phyloP scores from a whole-genome alignment of 2,888 invertebrate genomes.

The Eristalis intricaria region DNA sequence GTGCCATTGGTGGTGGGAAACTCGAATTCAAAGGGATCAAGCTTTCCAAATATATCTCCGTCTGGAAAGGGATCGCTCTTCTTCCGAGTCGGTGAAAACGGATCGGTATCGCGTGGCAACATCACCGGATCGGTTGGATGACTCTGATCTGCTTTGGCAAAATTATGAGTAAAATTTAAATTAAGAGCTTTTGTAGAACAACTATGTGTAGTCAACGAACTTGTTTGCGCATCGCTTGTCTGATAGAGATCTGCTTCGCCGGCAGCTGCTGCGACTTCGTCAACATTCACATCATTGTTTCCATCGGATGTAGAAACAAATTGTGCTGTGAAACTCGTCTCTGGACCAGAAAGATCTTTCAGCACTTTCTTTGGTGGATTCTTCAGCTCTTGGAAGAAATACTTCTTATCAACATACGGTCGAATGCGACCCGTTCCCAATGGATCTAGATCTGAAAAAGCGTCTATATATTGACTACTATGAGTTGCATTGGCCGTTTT shows the following conservation, averaged over 20 bases:
- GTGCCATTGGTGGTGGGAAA: conserved; percentile 73
- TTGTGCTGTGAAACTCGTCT: conserved; percentile 59
- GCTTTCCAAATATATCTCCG: conserved; percentile 80
- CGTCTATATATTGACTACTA: conserved; percentile 85
- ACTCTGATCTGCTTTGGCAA: conserved; percentile 64
- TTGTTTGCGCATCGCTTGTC: conserved; percentile 62
- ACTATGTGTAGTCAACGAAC: conserved; percentile 67
- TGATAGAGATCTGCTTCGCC: conserved; percentile 38
- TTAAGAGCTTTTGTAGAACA: conserved; percentile 63
- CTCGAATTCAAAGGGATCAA: conserved; percentile 81
- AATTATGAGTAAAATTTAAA: conserved; percentile 69
- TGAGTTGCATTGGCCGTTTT: conserved; percentile 79
- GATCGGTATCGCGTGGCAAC: conserved; percentile 80
- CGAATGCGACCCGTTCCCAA: conserved; percentile 94
- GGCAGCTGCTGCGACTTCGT: conserved; percentile 45
- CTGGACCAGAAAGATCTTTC: conserved; percentile 86
- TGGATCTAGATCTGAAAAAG: conserved; percentile 96
- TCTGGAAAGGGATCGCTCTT: conserved; percentile 87
- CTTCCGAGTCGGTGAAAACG: conserved; percentile 81
- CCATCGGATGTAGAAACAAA: conserved; percentile 55
- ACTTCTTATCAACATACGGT: conserved; percentile 97
- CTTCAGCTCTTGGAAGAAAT: conserved; percentile 97
- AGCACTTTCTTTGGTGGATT: conserved; percentile 96
- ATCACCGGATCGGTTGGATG: conserved; percentile 80
- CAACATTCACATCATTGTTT: conserved; percentile 52